Percentiles rank a stretch among this genome's conserved stretches.
Conservation (phyloP, 2,113 vertebrate genomes). For the Varanus komodoensis region DNA sequence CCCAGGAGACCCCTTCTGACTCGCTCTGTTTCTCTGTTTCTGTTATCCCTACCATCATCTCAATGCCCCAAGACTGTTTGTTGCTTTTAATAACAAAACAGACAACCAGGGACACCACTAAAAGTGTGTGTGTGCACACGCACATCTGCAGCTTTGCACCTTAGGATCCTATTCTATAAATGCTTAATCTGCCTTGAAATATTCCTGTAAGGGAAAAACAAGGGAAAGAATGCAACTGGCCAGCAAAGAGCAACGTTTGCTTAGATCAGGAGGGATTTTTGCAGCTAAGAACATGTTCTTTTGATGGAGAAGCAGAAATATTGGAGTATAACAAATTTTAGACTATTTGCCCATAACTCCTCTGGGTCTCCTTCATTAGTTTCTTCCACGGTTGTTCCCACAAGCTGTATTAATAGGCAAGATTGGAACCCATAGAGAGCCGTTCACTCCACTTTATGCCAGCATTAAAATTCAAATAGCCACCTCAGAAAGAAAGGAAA, state of each 20-base stretch:
- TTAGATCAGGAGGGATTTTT: slow-evolving; percentile 33
- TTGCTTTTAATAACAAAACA: no score
- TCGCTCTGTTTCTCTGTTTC: no score
- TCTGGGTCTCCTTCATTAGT: neutral
- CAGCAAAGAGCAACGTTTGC: slow-evolving; percentile 49
- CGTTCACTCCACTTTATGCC: slow-evolving; percentile 14
- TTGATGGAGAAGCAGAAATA: slow-evolving; percentile 29
- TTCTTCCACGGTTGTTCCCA: slow-evolving; percentile 12
- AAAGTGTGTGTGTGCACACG: no score
- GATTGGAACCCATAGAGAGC: neutral
- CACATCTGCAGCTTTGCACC: no score
- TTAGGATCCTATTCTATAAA: no score
- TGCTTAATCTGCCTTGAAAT: no score
- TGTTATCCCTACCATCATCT: no score
- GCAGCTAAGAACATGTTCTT: slow-evolving; percentile 16
- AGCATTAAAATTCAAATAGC: slow-evolving; percentile 49
- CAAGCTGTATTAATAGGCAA: slow-evolving; percentile 34
- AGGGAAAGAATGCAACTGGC: neutral
- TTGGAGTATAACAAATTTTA: slow-evolving; percentile 20
- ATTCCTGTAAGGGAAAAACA: no score
- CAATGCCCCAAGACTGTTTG: no score
- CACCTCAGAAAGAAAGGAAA: neutral
- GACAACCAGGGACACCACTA: no score
- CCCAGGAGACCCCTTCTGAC: no score
- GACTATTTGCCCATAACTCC: neutral